Base-by-base conservation (phyloP, 2,888 invertebrate species). In the Pristionchus maxplancki region DNA sequence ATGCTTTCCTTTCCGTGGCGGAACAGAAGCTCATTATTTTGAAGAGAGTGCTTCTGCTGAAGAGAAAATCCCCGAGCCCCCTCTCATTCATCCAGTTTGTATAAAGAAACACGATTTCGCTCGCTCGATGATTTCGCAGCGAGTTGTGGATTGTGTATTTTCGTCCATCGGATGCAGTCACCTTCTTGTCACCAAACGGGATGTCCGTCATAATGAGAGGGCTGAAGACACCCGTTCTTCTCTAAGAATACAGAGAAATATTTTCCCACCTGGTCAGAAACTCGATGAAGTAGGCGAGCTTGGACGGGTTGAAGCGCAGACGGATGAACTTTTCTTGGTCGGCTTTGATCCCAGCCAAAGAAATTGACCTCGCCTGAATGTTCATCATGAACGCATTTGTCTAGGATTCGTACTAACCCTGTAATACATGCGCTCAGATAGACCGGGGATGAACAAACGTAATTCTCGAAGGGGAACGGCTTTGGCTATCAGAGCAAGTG, bases 141-240 rank as follows among this genome's bases (percentile, higher is more conserved):
- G 89, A 44, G 31, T 89, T 74, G 1, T 81, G 62, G 28, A 89
- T 87, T 9, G 74, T 81, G 24, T 17, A 11, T 20, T 86, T 81
- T 4, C 48, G n/a, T 28, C 89, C 89, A 31, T 86, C 81, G 4
- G 50, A 50, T n/a, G 50, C 2, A 13, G 64, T 89, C 0, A 89
- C 87, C 31, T 67, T 86, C 31, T 50, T 40, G 1, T 17, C 24
- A n/a, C 89, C 89, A 15, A 71, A 89, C 20, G 87, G 89, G 1
- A 89, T 44, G 8, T 82, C 89, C 9, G 81, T 81, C 81, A 87
- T 87, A 2, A 87, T 53, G 20, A 24, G 3, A 0, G 86, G 67
- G 44, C 89, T 89, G 44, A 24, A 58, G 20, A n/a, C 2, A 50
- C 11, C 62, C 40, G 40, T 44, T 37, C 8, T n/a, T 17, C 8